Evolutionary conservation across 1,140 invertebrate genomes (phyloP).

Genomic region (Cyclargus thomasi): DNA sequence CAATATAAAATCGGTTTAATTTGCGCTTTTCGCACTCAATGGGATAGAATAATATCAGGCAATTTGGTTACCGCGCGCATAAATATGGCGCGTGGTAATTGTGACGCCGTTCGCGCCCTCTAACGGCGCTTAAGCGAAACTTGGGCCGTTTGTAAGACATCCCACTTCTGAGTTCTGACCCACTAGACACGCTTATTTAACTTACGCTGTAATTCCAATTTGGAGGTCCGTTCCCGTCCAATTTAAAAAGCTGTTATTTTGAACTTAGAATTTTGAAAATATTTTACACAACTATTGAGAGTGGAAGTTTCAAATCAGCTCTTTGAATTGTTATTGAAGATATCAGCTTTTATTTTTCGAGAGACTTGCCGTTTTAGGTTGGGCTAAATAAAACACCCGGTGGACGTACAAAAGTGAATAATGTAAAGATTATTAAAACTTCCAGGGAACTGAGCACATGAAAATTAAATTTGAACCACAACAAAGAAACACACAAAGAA

Average conservation of each 20-base stretch:
- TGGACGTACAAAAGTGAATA: too few relatives aligned
- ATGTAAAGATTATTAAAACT: slow-evolving; percentile 7
- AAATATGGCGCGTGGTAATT: slow-evolving; percentile 73
- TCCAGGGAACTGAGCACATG: slow-evolving; percentile 9
- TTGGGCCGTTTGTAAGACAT: slow-evolving; percentile 55
- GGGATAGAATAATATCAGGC: slow-evolving; percentile 74
- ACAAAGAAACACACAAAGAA: neutral
- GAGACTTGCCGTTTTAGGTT: too few relatives aligned
- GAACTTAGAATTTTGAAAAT: neutral
- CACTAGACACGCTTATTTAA: slow-evolving; percentile 6
- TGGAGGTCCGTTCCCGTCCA: neutral
- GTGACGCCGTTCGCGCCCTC: slow-evolving; percentile 72
- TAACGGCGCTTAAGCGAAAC: slow-evolving; percentile 68
- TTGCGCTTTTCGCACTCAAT: slow-evolving; percentile 75
- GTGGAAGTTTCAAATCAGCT: too few relatives aligned
- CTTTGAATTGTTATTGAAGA: too few relatives aligned
- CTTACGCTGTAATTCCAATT: neutral
- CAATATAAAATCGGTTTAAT: slow-evolving; percentile 76
- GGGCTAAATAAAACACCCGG: too few relatives aligned
- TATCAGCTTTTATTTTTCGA: too few relatives aligned
- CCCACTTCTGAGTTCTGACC: slow-evolving; percentile 6
- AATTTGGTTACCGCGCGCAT: slow-evolving; percentile 74
- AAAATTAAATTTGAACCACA: neutral
- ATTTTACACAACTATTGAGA: too few relatives aligned
- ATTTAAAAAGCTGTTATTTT: neutral